Base-by-base conservation (phyloP, 2,888 invertebrate species). In the Amblyjoppa fuscipennis region DNA sequence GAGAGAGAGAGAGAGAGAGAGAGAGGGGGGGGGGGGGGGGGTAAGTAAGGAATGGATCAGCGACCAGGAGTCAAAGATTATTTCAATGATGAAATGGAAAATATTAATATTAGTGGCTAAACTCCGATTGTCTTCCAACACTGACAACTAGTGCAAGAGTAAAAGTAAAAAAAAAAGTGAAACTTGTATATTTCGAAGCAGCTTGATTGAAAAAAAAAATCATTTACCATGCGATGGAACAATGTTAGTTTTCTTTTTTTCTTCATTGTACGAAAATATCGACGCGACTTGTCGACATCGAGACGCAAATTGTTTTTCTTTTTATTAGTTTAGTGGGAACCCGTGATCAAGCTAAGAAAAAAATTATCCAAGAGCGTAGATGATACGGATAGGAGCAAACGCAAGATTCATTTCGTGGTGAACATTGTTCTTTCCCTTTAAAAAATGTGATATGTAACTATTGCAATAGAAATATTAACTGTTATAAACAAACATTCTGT, bases 401-500 rank as follows among this genome's bases (percentile, higher is more conserved):
- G 74, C 64, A 76, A 75, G 28, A 66, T 76, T 66, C 71, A 79
- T 83, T 83, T 75, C 59, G 77, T 73, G 75, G 79, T 78, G 80
- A 80, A 87, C 86, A 85, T 89, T 88, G 85, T 87, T 81, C 75
- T 86, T 91, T 91, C 89, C 88, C 90, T 89, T 89, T 91, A 89
- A 84, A 74, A 85, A 90, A 91, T 92, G 92, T 92, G 93, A 93
- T 92, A 93, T 92, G 91, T 92, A 92, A 92, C 91, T 92, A 91
- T 92, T 92, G 92, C 92, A 92, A 92, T 92, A 91, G 92, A 93
- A 91, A 91, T 88, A 87, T 85, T 92, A 90, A 91, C 89, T 90
- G 91, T 89, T 90, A 91, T 89, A 81, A 78, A 80, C 69, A 73
- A 76, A 75, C 77, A 87, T 80, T 82, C 81, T 85, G 85, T 79